Evolutionary conservation across 2,888 invertebrate species (phyloP).

Genomic region (Dasysyrphus albostriatus): DNA sequence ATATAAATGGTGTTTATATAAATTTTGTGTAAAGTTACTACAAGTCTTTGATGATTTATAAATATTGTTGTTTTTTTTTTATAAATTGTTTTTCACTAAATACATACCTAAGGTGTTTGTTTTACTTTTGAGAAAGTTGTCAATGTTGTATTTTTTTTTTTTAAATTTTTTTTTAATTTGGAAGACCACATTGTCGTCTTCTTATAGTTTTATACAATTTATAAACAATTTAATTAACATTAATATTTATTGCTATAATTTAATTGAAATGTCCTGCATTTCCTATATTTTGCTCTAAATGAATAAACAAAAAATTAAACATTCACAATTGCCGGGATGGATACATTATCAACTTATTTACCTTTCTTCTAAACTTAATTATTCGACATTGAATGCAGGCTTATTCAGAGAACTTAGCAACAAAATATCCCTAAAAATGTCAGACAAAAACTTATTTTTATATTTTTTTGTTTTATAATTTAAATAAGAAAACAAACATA

Average conservation of each 20-base stretch:
- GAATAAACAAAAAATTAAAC: constrained; percentile 22
- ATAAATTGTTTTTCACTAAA: constrained; percentile 47
- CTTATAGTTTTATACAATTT: constrained; percentile 33
- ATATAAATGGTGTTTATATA: constrained; percentile 34
- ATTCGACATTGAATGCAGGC: constrained; percentile 39
- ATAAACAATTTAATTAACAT: constrained; percentile 18
- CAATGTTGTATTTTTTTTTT: no score
- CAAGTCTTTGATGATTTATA: constrained; percentile 60
- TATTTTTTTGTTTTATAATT: constrained; percentile 9
- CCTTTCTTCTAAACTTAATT: not conserved
- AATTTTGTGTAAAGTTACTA: constrained; percentile 63
- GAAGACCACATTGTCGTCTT: constrained; percentile 70
- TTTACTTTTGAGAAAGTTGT: constrained; percentile 52
- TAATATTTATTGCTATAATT: constrained; percentile 53
- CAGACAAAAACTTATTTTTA: constrained; percentile 54
- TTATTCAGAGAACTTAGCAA: constrained; percentile 59
- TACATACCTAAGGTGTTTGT: constrained; percentile 41
- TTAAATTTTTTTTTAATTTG: constrained; percentile 33
- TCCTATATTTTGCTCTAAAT: constrained; percentile 26
- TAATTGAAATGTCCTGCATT: constrained; percentile 72
- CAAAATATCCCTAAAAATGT: constrained; percentile 74
- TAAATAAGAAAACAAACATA: constrained; percentile 8
- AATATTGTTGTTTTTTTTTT: constrained; percentile 34
- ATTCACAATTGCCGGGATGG: constrained; percentile 51
- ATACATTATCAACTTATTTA: constrained; percentile 40